phyloP scores from a whole-genome alignment of 2,113 vertebrate genomes.

The Catharus fuscescens region DNA sequence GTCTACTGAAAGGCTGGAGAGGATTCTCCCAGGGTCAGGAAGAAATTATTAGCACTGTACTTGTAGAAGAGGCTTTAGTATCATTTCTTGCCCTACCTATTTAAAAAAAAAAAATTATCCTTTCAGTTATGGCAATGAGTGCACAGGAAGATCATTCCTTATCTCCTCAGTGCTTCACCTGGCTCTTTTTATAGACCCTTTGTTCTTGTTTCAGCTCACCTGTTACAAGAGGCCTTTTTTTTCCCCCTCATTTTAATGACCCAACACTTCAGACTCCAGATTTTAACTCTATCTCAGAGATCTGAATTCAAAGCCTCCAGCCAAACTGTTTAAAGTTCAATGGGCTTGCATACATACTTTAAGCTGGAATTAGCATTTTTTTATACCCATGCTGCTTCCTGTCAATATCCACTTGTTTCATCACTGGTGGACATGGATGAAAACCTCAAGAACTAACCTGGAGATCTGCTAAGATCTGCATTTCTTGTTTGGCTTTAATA shows the following conservation, averaged over 20 bases:
- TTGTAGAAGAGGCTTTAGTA: constrained; percentile 59
- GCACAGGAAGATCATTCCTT: constrained; percentile 78
- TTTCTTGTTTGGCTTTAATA: not conserved
- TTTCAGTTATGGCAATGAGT: constrained; percentile 69
- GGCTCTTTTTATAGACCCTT: constrained; percentile 76
- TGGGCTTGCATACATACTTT: not conserved
- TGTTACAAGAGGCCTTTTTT: constrained; percentile 50
- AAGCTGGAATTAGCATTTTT: not conserved
- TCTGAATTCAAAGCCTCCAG: constrained; percentile 17
- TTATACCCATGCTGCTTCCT: not conserved
- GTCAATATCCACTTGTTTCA: not conserved
- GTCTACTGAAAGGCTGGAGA: not conserved
- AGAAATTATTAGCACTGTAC: constrained; percentile 69
- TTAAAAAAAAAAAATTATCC: constrained; percentile 33
- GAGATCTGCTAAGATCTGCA: not conserved
- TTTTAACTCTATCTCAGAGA: constrained; percentile 64
- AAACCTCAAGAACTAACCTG: not conserved
- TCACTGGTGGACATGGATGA: not conserved
- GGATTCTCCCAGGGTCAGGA: constrained; percentile 40
- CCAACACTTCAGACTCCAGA: constrained; percentile 32
- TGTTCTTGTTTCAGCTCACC: constrained; percentile 80
- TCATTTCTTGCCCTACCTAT: constrained; percentile 68
- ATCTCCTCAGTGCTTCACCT: constrained; percentile 76
- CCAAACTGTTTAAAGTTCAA: not conserved
- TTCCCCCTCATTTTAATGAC: constrained; percentile 19